Evolutionary conservation across 2,113 vertebrate genomes (phyloP).

Genomic region (Calidris pugnax): DNA sequence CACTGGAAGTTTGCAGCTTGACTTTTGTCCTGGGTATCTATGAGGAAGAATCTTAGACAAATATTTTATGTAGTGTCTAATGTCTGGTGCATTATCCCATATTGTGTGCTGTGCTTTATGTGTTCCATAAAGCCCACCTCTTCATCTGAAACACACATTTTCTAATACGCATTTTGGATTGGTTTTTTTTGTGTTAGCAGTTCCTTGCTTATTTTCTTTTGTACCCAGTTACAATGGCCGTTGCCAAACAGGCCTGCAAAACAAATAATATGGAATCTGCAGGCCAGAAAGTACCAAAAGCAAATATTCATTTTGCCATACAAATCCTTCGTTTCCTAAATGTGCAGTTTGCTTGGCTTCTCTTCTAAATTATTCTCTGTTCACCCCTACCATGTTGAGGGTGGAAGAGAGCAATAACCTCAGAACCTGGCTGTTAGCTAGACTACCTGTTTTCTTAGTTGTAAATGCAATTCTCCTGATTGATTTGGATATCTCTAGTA

Average conservation of each 20-base stretch:
- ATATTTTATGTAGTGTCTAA: neutral
- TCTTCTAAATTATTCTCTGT: neutral
- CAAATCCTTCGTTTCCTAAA: neutral
- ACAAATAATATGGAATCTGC: neutral
- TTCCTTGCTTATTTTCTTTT: neutral
- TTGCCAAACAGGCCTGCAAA: neutral
- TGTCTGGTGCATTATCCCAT: neutral
- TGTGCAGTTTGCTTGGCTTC: neutral
- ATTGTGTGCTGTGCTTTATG: neutral
- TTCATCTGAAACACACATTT: neutral
- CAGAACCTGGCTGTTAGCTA: neutral
- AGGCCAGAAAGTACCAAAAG: neutral
- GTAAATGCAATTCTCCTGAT: neutral
- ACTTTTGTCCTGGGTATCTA: neutral
- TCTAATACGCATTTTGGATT: neutral
- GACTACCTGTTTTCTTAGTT: neutral
- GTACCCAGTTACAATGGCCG: neutral
- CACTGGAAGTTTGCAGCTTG: neutral
- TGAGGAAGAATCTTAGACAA: neutral
- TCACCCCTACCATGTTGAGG: neutral
- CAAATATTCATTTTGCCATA: neutral
- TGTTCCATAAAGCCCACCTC: neutral
- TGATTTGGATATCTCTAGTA: neutral
- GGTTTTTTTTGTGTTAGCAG: neutral
- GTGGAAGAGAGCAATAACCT: neutral